phyloP scores from a whole-genome alignment of 92 coral and sea anemone species.

The Pocillopora meandrina region DNA sequence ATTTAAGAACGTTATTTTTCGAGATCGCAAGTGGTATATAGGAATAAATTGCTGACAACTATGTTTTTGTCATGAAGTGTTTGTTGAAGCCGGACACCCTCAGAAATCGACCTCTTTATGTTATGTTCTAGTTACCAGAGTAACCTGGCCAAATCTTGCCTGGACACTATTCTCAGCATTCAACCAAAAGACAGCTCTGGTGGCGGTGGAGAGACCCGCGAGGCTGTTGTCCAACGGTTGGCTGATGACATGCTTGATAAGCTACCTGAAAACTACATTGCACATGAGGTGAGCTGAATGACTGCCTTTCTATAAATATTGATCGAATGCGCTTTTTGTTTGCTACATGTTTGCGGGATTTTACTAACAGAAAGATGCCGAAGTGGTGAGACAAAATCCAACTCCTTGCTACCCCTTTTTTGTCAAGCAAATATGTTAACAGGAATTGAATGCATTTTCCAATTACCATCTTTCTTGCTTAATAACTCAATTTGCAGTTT shows the following conservation, averaged over 20 bases:
- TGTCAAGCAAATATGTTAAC: no score
- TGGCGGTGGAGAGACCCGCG: conserved; percentile 99
- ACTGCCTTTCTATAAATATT: background rate
- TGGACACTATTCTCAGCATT: conserved; percentile 94
- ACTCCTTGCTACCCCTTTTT: no score
- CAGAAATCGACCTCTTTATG: background rate
- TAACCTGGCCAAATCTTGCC: conserved; percentile 89
- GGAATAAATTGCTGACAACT: no score
- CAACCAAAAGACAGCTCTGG: conserved; percentile 99
- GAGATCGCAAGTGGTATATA: no score
- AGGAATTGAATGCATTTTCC: no score
- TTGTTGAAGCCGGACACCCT: background rate
- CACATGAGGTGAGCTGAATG: conserved; percentile 79
- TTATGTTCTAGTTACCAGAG: conserved; percentile 85
- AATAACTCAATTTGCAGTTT: no score
- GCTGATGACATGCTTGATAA: conserved; percentile 99
- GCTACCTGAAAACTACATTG: conserved; percentile 94
- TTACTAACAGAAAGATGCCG: no score
- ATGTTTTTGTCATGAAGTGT: background rate
- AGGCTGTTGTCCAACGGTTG: conserved; percentile 93
- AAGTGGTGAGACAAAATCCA: no score
- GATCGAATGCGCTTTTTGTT: background rate
- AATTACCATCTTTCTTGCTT: no score
- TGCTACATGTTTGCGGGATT: no score
- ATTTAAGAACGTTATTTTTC: no score